Conservation (phyloP, 2,113 vertebrate genomes). For the Chauna torquata region DNA sequence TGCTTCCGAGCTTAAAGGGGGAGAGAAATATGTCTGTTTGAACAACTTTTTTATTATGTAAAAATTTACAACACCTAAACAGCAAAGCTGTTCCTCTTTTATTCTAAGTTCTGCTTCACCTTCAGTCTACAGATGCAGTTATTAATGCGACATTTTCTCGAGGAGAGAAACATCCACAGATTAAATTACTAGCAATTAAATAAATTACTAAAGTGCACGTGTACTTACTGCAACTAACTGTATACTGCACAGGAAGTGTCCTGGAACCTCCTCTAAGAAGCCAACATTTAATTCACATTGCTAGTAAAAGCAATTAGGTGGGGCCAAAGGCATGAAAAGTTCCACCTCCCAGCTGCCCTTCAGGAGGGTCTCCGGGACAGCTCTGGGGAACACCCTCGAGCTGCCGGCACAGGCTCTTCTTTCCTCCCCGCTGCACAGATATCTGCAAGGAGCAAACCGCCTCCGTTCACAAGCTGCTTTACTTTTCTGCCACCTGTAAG, state of each 20-base stretch:
- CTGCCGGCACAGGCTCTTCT: neutral
- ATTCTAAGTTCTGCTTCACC: neutral
- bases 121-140: neutral
- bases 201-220: neutral
- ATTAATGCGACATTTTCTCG: neutral
- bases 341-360: neutral
- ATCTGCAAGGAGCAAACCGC: neutral
- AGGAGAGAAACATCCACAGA: neutral
- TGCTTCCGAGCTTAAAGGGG: neutral
- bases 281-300: neutral
- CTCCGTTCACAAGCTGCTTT: fast-evolving
- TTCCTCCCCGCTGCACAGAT: neutral
- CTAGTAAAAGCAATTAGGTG: neutral
- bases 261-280: neutral
- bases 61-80: neutral
- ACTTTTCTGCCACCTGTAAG: neutral
- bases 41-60: neutral
- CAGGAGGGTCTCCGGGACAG: neutral
- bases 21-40: neutral
- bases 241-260: neutral
- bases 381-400: neutral
- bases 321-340: neutral
- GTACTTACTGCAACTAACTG: neutral
- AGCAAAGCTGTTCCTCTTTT: neutral
- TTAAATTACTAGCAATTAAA: neutral